phyloP scores from a whole-genome alignment of 1,140 invertebrate species.

The Drusus annulatus region DNA sequence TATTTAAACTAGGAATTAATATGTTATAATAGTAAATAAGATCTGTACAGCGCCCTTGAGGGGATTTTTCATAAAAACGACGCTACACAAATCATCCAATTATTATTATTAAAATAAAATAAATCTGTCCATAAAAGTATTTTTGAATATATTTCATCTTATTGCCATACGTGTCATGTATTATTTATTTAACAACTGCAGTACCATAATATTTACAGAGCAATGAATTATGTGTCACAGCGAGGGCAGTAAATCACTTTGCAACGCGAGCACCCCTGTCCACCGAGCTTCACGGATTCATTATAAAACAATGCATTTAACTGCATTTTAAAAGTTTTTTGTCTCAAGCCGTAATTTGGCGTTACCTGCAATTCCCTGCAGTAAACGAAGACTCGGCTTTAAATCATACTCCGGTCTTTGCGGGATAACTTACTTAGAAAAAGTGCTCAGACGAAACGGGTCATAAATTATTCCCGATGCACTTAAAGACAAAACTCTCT shows the following conservation, averaged over 20 bases:
- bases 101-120: no score
- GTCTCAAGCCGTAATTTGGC: slow-evolving; percentile 1
- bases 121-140: no score
- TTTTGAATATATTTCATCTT: not conserved
- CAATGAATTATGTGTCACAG: not conserved
- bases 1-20: no score
- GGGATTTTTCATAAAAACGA: no score
- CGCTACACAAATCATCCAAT: no score
- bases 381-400: not conserved
- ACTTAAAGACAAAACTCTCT: slow-evolving; percentile 3
- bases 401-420: slow-evolving; percentile 8
- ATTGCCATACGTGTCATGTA: not conserved
- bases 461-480: slow-evolving; percentile 17
- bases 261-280: not conserved
- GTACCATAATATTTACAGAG: slow-evolving; percentile 2
- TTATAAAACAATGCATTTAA: slow-evolving; percentile 18
- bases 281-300: not conserved
- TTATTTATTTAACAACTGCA: not conserved
- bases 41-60: no score
- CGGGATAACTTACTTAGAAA: slow-evolving; percentile 1
- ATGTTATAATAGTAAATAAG: no score
- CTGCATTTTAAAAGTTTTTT: not conserved
- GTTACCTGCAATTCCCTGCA: slow-evolving; percentile 9
- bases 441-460: not conserved
- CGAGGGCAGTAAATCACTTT: not conserved